Conservation (phyloP, 2,888 invertebrate species). For the Trachelus troglodyta region DNA sequence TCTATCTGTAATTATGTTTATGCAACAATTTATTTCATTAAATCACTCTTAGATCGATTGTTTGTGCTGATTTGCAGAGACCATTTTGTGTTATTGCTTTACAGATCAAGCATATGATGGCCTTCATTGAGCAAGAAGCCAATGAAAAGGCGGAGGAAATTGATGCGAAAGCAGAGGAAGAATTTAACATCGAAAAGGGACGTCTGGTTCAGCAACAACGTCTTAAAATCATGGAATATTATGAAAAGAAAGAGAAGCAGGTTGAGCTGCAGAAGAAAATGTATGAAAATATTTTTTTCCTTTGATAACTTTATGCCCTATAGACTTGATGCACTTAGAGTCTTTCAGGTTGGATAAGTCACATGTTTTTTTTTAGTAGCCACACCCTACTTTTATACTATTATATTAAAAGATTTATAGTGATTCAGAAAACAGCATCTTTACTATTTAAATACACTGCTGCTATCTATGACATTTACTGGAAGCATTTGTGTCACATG, state of each 20-base stretch:
- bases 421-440: neutral
- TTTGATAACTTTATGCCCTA: neutral
- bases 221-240: conserved; percentile 99
- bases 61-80: neutral
- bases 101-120: conserved; percentile 99
- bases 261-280: conserved; percentile 99
- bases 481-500: conserved; percentile 16
- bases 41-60: neutral
- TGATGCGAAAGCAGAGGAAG: conserved; percentile 99
- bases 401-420: neutral
- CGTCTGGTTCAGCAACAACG: conserved; percentile 98
- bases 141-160: conserved; percentile 99
- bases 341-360: neutral
- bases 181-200: conserved; percentile 99
- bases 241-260: conserved; percentile 99
- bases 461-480: conserved; percentile 9
- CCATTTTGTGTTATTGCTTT: conserved; percentile 39
- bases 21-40: neutral
- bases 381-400: neutral
- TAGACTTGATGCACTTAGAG: neutral
- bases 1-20: neutral
- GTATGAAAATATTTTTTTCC: conserved; percentile 68
- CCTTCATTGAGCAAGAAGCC: conserved; percentile 99
- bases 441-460: neutral
- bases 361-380: neutral